Evolutionary conservation across 2,888 invertebrate genomes (phyloP).

Genomic region (Chromoteleia sp.): DNA sequence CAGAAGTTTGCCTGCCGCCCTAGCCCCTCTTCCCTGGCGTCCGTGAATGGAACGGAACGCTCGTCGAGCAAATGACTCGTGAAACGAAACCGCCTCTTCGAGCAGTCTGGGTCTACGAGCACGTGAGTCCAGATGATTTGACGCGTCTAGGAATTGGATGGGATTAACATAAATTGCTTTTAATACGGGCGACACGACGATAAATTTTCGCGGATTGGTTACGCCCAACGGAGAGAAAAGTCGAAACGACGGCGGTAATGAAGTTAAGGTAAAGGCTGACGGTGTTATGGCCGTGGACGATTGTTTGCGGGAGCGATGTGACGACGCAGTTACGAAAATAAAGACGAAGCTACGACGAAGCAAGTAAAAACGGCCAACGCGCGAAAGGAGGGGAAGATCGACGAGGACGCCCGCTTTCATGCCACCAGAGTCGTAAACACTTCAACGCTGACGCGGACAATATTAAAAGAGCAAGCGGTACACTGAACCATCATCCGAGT

Average conservation of each 20-base stretch:
- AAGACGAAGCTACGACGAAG: constrained; percentile 41
- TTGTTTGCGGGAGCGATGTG: constrained; percentile 32
- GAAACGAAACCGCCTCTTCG: constrained; percentile 74
- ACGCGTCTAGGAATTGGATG: constrained; percentile 48
- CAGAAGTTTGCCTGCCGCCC: constrained; percentile 48
- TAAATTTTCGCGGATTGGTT: constrained; percentile 29
- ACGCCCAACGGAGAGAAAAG: constrained; percentile 7
- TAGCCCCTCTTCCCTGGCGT: constrained; percentile 48
- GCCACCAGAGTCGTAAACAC: constrained; percentile 80
- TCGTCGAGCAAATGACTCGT: constrained; percentile 77
- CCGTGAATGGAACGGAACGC: constrained; percentile 71
- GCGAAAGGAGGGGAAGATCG: constrained; percentile 67
- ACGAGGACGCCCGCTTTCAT: constrained; percentile 72
- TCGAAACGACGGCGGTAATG: constrained; percentile 17
- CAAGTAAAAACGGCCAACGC: constrained; percentile 36
- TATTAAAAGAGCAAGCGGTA: constrained; percentile 81
- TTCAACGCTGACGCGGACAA: constrained; percentile 81
- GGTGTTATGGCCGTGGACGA: constrained; percentile 8
- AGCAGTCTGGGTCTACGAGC: constrained; percentile 35
- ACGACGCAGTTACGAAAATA: constrained; percentile 46
- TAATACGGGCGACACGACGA: constrained; percentile 13
- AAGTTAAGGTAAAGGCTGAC: constrained; percentile 12
- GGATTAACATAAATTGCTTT: constrained; percentile 58
- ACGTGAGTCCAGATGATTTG: constrained; percentile 58
- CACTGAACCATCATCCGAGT: constrained; percentile 77